Percentiles rank a stretch among this genome's conserved stretches.
phyloP scores from a whole-genome alignment of 1,140 invertebrate species.

The Gonioctena quinquepunctata region DNA sequence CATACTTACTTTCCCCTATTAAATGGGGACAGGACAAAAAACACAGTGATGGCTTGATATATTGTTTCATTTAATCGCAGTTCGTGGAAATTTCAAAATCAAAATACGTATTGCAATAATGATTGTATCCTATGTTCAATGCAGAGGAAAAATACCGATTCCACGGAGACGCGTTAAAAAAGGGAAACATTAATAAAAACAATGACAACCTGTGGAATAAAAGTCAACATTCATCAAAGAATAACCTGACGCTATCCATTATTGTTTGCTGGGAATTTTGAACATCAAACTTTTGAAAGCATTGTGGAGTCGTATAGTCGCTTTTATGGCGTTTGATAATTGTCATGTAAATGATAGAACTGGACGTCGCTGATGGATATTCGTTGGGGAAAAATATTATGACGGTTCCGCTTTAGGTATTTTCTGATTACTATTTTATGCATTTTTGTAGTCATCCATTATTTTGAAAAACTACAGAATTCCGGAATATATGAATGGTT shows the following conservation, averaged over 20 bases:
- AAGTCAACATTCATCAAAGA: constrained; percentile 31
- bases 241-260: constrained; percentile 18
- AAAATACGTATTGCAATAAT: too few species aligned
- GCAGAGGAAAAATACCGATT: constrained; percentile 3
- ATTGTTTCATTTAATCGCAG: too few species aligned
- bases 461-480: background rate
- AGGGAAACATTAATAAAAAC: constrained; percentile 1
- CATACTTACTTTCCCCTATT: too few species aligned
- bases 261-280: background rate
- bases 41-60: too few species aligned
- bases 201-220: constrained; percentile 34
- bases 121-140: background rate
- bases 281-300: background rate
- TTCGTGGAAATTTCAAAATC: too few species aligned
- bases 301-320: background rate
- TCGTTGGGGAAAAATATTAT: background rate
- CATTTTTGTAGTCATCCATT: background rate
- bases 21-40: too few species aligned
- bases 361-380: background rate
- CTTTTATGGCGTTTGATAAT: background rate
- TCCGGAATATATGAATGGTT: background rate
- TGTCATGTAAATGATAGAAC: background rate
- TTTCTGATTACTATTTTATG: background rate
- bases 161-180: constrained; percentile 7
- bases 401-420: background rate